Evolutionary conservation across 2,888 invertebrate genomes (phyloP), one percentile per base, ranked within the genome.

Genomic region (Meandrusa payeni): DNA sequence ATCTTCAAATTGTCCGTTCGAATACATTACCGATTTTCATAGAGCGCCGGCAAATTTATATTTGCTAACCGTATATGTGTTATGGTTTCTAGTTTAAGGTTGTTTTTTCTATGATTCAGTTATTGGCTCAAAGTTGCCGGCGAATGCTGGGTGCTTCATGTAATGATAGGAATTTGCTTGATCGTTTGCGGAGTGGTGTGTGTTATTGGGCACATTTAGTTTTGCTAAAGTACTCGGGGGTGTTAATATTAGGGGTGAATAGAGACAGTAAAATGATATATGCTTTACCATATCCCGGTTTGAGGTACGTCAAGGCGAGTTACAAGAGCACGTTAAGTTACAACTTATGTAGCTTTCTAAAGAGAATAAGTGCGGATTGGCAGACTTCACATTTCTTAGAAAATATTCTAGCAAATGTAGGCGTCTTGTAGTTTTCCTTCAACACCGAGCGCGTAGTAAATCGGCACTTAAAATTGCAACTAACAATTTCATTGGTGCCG

Each of bases 121-220:
- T 7, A n/a, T 28, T 28, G 10, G 27, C 27, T 23, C 17, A 6
- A 17, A 2, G 5, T 17, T 19, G 33, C 5, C 31, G 31, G 17
- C 29, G 27, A 38, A 36, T 36, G 29, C 15, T 22, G 29, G 29
- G 43, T 43, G 38, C 43, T 43, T 43, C 31, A 38, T 32, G 26
- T 43, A 43, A 43, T 43, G 38, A 38, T 43, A 32, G 43, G 38
- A 43, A 38, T 43, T 43, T 43, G 38, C 32, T 38, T 38, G 43
- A 43, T 43, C 43, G 43, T 32, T 29, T 37, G 43, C 12, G 17
- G 42, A 38, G 37, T 37, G 20, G 37, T 42, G 42, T 42, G 12
- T 42, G 42, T 42, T 42, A 42, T 37, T 37, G 42, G 19, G 36
- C 22, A 19, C 37, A 31, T 37, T 37, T 42, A 36, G 42, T 19